Percentiles rank a stretch among this genome's conserved stretches.
phyloP scores from a whole-genome alignment of 2,113 vertebrate species.

The Sceloporus undulatus region DNA sequence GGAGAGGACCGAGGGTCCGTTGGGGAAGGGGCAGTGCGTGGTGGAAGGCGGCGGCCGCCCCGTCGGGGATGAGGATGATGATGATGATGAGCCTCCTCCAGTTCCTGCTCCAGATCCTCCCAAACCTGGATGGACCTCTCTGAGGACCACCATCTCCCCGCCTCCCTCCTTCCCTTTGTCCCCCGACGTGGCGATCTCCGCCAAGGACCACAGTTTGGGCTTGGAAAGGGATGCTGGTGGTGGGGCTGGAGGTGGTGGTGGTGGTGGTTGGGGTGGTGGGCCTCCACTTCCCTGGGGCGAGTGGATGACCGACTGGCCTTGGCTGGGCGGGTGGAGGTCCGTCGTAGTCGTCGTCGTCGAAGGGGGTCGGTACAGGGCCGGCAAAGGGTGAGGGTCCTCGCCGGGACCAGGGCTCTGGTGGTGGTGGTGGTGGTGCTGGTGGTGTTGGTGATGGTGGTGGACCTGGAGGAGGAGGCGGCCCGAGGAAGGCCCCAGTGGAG shows the following conservation, averaged over 20 bases:
- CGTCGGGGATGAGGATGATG: constrained; percentile 72
- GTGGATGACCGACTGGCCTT: constrained; percentile 92
- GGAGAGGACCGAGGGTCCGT: constrained; percentile 87
- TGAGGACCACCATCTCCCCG: constrained; percentile 66
- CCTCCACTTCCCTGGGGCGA: constrained; percentile 72
- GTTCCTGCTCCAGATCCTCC: constrained; percentile 38
- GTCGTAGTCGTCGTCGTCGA: constrained; percentile 66
- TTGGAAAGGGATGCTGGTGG: constrained; percentile 82
- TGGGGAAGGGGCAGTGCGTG: constrained; percentile 79
- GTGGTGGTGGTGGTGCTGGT: constrained; percentile 10
- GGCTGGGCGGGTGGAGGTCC: constrained; percentile 50
- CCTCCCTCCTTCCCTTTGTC: constrained; percentile 91
- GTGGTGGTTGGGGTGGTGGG: constrained; percentile 78
- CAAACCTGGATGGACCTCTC: constrained; percentile 26
- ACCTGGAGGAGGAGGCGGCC: constrained; percentile 71
- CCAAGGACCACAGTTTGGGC: constrained; percentile 96
- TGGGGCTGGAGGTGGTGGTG: constrained; percentile 79
- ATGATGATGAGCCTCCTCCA: constrained; percentile 21
- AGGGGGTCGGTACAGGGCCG: constrained; percentile 35
- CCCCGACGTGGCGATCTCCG: constrained; percentile 95
- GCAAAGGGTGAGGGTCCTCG: constrained; percentile 58
- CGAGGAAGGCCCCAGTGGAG: constrained; percentile 67
- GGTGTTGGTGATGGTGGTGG: constrained; percentile 37
- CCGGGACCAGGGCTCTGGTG: constrained; percentile 41
- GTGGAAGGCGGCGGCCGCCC: constrained; percentile 69